Evolutionary conservation across 2,888 invertebrate genomes (phyloP).

Genomic region (Galeopsomyia nigrocyanea): DNA sequence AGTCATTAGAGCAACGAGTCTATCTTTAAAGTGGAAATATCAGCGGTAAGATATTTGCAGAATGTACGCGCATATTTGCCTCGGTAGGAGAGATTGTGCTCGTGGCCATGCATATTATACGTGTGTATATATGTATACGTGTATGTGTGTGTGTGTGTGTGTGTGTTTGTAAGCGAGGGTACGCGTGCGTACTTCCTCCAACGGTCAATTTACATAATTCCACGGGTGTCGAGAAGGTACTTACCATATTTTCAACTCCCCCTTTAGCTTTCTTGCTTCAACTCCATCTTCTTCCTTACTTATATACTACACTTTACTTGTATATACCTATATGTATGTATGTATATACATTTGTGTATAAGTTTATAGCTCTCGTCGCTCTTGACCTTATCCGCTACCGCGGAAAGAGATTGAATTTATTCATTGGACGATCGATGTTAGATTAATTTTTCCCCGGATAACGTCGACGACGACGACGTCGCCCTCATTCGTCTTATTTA

Average conservation of each 20-base stretch:
- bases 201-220: slow-evolving; percentile 34
- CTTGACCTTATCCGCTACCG: not conserved
- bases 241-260: slow-evolving; percentile 20
- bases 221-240: slow-evolving; percentile 30
- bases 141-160: not conserved
- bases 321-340: not conserved
- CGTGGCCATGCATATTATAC: too few relatives aligned
- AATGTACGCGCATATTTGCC: too few relatives aligned
- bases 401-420: slow-evolving; percentile 5
- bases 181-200: not conserved
- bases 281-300: not conserved
- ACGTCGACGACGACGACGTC: too few relatives aligned
- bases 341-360: too few relatives aligned
- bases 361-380: too few relatives aligned
- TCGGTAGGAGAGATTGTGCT: too few relatives aligned
- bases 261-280: not conserved
- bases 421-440: slow-evolving; percentile 2
- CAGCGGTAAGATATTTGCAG: too few relatives aligned
- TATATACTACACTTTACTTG: too few relatives aligned
- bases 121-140: not conserved
- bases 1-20: too few relatives aligned
- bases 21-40: too few relatives aligned
- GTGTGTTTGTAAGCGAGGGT: not conserved
- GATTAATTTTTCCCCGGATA: slow-evolving; percentile 13
- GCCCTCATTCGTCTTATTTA: too few relatives aligned